Conservation (phyloP, 2,888 invertebrate genomes). For the Tineola bisselliella region DNA sequence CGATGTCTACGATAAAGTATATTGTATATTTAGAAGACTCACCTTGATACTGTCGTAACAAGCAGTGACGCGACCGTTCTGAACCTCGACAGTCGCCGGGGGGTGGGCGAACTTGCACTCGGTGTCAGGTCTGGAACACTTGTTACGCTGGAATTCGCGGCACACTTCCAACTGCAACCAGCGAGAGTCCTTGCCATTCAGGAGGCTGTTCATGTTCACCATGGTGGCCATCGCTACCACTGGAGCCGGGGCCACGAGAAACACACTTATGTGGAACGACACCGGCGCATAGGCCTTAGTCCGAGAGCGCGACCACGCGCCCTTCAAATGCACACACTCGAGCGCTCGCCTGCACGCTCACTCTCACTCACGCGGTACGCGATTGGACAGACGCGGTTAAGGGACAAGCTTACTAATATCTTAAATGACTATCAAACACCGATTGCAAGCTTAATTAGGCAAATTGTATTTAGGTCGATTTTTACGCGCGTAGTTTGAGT, state of each 20-base stretch:
- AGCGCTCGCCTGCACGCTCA: slow-evolving; percentile 30
- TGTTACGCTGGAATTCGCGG: slow-evolving; percentile 99
- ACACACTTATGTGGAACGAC: slow-evolving; percentile 57
- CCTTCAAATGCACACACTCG: slow-evolving; percentile 23
- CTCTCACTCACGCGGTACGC: slow-evolving; percentile 49
- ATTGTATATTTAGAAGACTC: slow-evolving; percentile 41
- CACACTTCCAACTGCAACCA: slow-evolving; percentile 99
- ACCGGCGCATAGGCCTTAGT: slow-evolving; percentile 61
- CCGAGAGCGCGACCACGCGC: slow-evolving; percentile 57
- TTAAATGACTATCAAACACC: slow-evolving; percentile 55
- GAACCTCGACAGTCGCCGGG: slow-evolving; percentile 98
- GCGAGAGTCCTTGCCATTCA: slow-evolving; percentile 98
- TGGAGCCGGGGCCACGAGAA: slow-evolving; percentile 37
- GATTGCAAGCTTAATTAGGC: slow-evolving; percentile 66
- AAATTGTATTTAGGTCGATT: slow-evolving; percentile 27
- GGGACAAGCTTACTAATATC: slow-evolving; percentile 19
- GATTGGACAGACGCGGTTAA: slow-evolving; percentile 36
- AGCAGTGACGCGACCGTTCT: slow-evolving; percentile 99
- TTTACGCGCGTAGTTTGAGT: slow-evolving; percentile 63
- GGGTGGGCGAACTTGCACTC: slow-evolving; percentile 99
- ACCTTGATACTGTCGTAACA: slow-evolving; percentile 99
- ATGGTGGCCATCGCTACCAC: slow-evolving; percentile 78
- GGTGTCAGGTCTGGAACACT: slow-evolving; percentile 98
- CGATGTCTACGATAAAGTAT: not conserved
- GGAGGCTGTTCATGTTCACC: slow-evolving; percentile 96